Conservation (phyloP, 2,113 vertebrate genomes). For the Embiotoca jacksoni region DNA sequence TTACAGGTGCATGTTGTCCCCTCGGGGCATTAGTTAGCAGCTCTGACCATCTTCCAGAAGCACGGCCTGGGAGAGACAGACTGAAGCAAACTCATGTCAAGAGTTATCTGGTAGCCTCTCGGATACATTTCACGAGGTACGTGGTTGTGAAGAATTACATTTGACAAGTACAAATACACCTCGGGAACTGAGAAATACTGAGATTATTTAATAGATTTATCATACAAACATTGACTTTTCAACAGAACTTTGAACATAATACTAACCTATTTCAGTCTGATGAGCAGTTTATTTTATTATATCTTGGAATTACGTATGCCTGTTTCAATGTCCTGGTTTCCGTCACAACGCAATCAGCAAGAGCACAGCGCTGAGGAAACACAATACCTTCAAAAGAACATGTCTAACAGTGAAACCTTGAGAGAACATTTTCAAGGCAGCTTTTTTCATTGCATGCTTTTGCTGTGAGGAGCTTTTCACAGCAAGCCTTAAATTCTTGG, state of each 20-base stretch:
- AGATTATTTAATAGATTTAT: neutral
- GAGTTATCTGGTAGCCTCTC: slow-evolving; percentile 36
- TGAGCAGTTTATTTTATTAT: slow-evolving; percentile 1
- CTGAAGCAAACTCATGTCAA: slow-evolving; percentile 24
- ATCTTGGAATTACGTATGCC: neutral
- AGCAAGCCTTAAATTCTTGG: slow-evolving; percentile 58
- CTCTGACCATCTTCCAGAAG: slow-evolving; percentile 39
- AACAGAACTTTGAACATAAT: neutral
- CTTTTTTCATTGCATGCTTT: slow-evolving; percentile 42
- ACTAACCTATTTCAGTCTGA: neutral
- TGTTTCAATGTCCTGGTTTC: slow-evolving; percentile 5
- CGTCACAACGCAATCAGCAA: slow-evolving; percentile 38
- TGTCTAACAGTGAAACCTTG: slow-evolving; percentile 36
- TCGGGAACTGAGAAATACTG: slow-evolving; percentile 1
- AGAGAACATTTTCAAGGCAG: slow-evolving; percentile 38
- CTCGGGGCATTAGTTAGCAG: slow-evolving; percentile 62
- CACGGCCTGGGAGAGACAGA: slow-evolving; percentile 17
- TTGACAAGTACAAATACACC: slow-evolving; percentile 1
- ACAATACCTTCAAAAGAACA: slow-evolving; percentile 8
- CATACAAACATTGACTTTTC: neutral
- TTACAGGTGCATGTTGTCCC: slow-evolving; percentile 71
- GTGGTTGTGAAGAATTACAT: slow-evolving; percentile 17
- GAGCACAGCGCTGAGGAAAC: slow-evolving; percentile 13
- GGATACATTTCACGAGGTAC: slow-evolving; percentile 21
- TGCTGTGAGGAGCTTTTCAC: slow-evolving; percentile 53